Percentiles rank a stretch among this genome's conserved stretches.
Evolutionary conservation across 2,888 invertebrate genomes (phyloP).

Genomic region (Cacoxenus indagator): DNA sequence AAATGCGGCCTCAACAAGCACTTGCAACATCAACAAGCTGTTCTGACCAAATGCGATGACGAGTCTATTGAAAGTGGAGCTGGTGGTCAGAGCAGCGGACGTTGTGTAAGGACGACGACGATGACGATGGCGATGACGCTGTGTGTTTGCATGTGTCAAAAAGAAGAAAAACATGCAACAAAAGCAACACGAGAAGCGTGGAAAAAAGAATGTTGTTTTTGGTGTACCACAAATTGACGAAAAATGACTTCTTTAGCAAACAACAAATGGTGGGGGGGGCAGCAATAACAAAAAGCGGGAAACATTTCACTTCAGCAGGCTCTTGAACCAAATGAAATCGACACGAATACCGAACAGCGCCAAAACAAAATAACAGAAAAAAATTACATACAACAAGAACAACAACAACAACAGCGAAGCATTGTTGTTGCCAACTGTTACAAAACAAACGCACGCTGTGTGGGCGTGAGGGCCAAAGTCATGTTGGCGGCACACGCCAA

Average conservation of each 20-base stretch:
- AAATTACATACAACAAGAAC: background rate
- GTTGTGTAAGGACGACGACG: background rate
- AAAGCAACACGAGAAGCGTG: background rate
- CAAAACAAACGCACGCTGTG: background rate
- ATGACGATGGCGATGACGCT: background rate
- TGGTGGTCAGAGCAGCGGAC: background rate
- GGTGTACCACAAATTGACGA: slow-evolving; percentile 15
- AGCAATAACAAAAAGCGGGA: background rate
- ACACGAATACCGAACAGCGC: background rate
- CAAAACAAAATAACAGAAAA: slow-evolving; percentile 6
- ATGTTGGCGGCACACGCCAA: slow-evolving; percentile 6
- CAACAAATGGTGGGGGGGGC: background rate
- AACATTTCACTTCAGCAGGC: slow-evolving; percentile 9
- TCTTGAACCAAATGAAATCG: slow-evolving; percentile 6
- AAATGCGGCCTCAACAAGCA: background rate
- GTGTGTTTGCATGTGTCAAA: background rate
- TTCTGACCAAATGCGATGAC: background rate
- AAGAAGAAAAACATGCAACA: background rate
- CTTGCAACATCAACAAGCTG: slow-evolving; percentile 24
- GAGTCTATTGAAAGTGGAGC: background rate
- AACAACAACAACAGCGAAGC: background rate
- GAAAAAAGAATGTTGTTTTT: too few relatives aligned
- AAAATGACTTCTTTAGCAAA: slow-evolving; percentile 20
- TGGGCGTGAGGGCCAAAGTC: background rate
- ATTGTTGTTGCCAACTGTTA: background rate